Percentiles rank a stretch among this genome's conserved stretches.
Conservation (phyloP, 2,113 vertebrate genomes). For the Ochotona princeps region DNA sequence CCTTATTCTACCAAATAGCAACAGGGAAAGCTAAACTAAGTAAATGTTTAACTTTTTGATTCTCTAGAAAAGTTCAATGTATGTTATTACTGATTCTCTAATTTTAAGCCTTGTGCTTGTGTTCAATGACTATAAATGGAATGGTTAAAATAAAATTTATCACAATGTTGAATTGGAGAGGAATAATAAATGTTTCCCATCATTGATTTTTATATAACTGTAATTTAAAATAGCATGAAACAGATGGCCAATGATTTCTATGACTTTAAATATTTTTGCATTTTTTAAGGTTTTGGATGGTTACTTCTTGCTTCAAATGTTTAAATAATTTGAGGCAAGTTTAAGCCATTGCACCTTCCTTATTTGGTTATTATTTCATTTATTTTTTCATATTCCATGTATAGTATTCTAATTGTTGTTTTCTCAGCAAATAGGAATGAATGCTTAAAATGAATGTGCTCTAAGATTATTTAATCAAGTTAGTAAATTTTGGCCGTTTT, state of each 20-base stretch:
- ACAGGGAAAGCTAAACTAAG: background rate
- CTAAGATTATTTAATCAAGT: background rate
- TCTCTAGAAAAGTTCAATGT: constrained; percentile 2
- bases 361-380: background rate
- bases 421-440: background rate
- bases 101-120: constrained; percentile 36
- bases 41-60: constrained; percentile 5
- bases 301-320: background rate
- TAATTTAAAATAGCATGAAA: constrained; percentile 32
- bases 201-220: constrained; percentile 60
- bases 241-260: background rate
- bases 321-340: constrained; percentile 9
- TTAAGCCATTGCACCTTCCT: background rate
- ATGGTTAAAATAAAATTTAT: constrained; percentile 59
- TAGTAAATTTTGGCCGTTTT: background rate
- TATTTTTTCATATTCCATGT: background rate
- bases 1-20: background rate
- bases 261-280: constrained; percentile 32
- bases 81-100: constrained; percentile 5
- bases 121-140: constrained; percentile 53
- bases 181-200: constrained; percentile 59
- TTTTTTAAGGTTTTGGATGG: background rate
- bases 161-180: constrained; percentile 53
- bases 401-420: background rate
- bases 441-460: background rate